Evolutionary conservation across 2,888 invertebrate species (phyloP), one percentile per base, ranked within the genome.

Genomic region (Tetanocera ferruginea): DNA sequence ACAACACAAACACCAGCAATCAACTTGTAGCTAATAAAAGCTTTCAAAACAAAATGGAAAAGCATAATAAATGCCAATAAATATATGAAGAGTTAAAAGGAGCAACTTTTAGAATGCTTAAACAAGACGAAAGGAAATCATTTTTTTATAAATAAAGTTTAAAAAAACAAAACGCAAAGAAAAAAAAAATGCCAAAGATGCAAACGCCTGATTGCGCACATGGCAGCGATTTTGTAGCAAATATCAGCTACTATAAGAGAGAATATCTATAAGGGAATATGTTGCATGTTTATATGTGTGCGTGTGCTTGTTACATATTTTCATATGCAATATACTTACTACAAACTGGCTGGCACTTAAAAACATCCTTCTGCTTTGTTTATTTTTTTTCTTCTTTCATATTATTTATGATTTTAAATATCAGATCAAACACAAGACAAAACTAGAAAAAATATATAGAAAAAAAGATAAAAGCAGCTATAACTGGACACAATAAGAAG

Each of bases 51-150:
- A n/a, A 66, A 28, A 66, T 66, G 64, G 19, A 28, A 66, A 66
- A 1, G 64, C 28, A 66, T 66, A 66, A 66, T 66, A 66, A 66
- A 66, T 34, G 34, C 28, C 64, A 66, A 66, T 66, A 66, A 66
- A 66, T 34, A 31, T 66, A 23, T 64, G 17, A 34, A 69, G 69
- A 51, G 51, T 34, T 49, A 31, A 34, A 69, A 49, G 25, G 17
- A 51, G 17, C 28, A 60, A 60, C 60, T 60, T 57, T 57, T 28
- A 14, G 43, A 11, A 43, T 43, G 11, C 43, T 43, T 43, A 43
- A 43, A 43, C 43, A 43, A 43, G 6, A 43, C 14, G 43, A 6
- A 43, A 14, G 37, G 43, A 43, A 43, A n/a, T n/a, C 11, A 43
- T 2, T 37, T 6, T 43, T 14, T 43, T 43, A 11, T 2, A 3